Evolutionary conservation across 2,888 invertebrate genomes (phyloP), one percentile per base, ranked within the genome.

Genomic region (Nasonovia ribisnigri): DNA sequence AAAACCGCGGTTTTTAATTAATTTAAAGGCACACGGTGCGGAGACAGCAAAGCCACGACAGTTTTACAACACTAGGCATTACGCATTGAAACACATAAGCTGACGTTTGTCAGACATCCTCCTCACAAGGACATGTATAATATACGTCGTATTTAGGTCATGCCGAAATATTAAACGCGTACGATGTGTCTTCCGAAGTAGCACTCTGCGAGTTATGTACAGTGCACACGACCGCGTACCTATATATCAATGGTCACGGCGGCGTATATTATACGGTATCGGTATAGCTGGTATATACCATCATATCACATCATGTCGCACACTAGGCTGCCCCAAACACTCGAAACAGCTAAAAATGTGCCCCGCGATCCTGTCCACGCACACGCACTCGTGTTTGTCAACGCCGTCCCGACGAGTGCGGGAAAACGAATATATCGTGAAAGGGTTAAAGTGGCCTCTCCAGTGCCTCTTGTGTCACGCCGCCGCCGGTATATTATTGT

Each of bases 381-480:
- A 54, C 54, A 54, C 54, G 3, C 20, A 77, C 36, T 42, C n/a
- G 87, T 51, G 1, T 88, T 88, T n/a, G 77, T 36, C 20, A 42
- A 42, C 77, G 77, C 36, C 36, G 20, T 5, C 13, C 77, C 36
- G 20, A 51, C 36, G 20, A 51, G 87, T 88, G n/a, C n/a, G 51
- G 48, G 36, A 36, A 51, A 88, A 88, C 36, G n/a, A 88, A 87
- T 46, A 87, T 87, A 29, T 8, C 43, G 36, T 48, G 51, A 88
- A 88, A 51, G 87, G 51, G 87, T 88, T 88, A 51, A 88, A 88
- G 87, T 88, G 87, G 51, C 48, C n/a, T 88, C 51, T 51, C 16
- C 36, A 88, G 29, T 88, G 20, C 36, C 48, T n/a, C 48, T 51
- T 20, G 36, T 77, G 36, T 77, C 36, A 42, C 77, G 77, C 77